Evolutionary conservation across 2,113 vertebrate genomes (phyloP), one percentile per base, ranked within the genome.

Genomic region (Dipodomys stephensi): DNA sequence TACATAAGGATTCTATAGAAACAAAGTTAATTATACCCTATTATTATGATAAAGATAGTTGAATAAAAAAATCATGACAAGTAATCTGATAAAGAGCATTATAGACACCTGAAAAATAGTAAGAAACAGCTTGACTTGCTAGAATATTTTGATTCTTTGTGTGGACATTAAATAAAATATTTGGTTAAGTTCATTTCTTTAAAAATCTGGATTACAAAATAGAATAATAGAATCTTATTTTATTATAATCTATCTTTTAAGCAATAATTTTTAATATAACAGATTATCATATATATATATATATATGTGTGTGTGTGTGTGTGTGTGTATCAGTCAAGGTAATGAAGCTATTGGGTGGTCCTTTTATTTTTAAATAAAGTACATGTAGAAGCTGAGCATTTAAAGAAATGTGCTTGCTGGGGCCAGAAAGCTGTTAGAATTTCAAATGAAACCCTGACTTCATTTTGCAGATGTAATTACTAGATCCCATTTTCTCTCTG

Each of bases 401-500:
- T 73, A 6, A 92, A 76, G 73, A 88, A 90, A 88, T 62, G 46
- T 64, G 35, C 77, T 92, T 83, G 11, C 44, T 79, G 64, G 67
- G 32, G 27, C 23, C 53, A 79, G 67, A 62, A 85, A 88, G 20
- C 49, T 93, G 72, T 80, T 80, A 86, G 80, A 92, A 78, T 90
- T 64, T 27, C 19, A 77, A 67, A 88, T 79, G 88, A 86, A 93
- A 83, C 44, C 44, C 18, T 94, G 20, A 69, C 85, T 96, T 95
- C 44, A 89, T 87, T 90, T 88, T 90, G 79, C n/a, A 94, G 64
- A 53, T 81, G 10, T 86, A 95, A 95, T 95, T 93, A 85, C 53
- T 73, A 85, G 90, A 69, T 86, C n/a, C 68, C 62, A 68, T 73
- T 93, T 96, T 87, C 64, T 84, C 74, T 68, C 46, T 84, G 65